Base-by-base conservation (phyloP, 2,888 invertebrate genomes). In the Zhuqinia jingwanae region DNA sequence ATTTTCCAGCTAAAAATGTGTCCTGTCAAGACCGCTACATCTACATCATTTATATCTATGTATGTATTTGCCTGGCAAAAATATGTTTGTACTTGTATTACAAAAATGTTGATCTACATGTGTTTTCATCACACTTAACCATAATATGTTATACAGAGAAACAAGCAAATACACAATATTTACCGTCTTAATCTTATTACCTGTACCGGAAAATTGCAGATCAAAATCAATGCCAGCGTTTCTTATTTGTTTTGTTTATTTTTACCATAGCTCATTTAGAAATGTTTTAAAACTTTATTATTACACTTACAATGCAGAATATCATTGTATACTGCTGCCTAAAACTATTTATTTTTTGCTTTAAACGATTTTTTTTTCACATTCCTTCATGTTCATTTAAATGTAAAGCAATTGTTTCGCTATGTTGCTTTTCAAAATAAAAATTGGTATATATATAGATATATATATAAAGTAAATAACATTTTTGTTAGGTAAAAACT, bases 381-480 rank as follows among this genome's bases (percentile, higher is more conserved):
- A 68, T 68, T 68, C 68, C 68, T 68, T 60, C 36, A 36, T 3
- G n/a, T n/a, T n/a, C n/a, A n/a, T n/a, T n/a, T n/a, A n/a, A 6
- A 36, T 36, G 8, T 36, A 36, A 36, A 36, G 36, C 36, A 36
- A 8, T 36, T 36, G 36, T 8, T 8, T 36, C 36, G 42, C 11
- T 5, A 8, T 42, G 42, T 42, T 42, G 11, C 11, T 11, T 42
- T 8, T 42, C 13, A 13, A 15, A n/a, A n/a, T 50, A 50, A 15
- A n/a, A 10, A 15, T 15, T 50, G 50, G 3, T 50, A 58, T 20
- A n/a, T 6, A 2, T 58, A 22, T n/a, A n/a, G n/a, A n/a, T n/a
- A n/a, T n/a, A n/a, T n/a, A n/a, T n/a, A n/a, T n/a, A n/a, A n/a
- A n/a, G n/a, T n/a, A n/a, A n/a, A n/a, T n/a, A n/a, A n/a, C n/a